Percentiles rank a stretch among this genome's conserved stretches.
Evolutionary conservation across 2,888 invertebrate genomes (phyloP).

Genomic region (Anarsia innoxiella): DNA sequence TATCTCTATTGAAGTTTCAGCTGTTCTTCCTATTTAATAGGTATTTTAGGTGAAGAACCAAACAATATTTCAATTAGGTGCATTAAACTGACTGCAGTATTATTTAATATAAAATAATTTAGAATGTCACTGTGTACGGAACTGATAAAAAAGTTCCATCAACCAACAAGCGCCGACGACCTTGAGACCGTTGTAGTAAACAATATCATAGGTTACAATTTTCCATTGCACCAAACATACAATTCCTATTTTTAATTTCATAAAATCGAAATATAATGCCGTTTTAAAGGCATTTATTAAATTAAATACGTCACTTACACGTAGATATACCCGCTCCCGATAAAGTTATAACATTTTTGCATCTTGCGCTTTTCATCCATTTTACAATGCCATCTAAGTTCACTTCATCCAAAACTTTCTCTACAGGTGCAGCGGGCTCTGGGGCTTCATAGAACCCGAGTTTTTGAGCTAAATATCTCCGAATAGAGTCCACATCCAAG

Average conservation of each 20-base stretch:
- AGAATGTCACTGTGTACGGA: too few species aligned
- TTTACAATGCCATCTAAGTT: slow-evolving; percentile 85
- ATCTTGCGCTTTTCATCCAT: slow-evolving; percentile 84
- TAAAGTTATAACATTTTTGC: slow-evolving; percentile 92
- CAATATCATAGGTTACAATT: slow-evolving; percentile 13
- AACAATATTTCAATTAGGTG: too few species aligned
- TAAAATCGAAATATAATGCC: too few species aligned
- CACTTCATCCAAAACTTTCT: slow-evolving; percentile 79
- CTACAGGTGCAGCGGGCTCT: slow-evolving; percentile 40
- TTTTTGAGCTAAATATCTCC: slow-evolving; percentile 79
- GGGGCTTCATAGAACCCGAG: slow-evolving; percentile 73
- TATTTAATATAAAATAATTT: too few species aligned
- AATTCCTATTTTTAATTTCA: too few species aligned
- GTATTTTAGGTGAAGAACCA: too few species aligned
- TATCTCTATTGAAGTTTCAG: too few species aligned
- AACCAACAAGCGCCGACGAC: slow-evolving; percentile 7
- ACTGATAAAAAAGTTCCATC: slow-evolving; percentile 10
- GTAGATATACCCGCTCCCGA: slow-evolving; percentile 98
- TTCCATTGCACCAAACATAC: slow-evolving; percentile 1
- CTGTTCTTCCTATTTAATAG: too few species aligned
- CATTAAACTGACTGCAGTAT: too few species aligned
- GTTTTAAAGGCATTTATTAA: too few species aligned
- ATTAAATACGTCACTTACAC: slow-evolving; percentile 75
- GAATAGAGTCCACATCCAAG: slow-evolving; percentile 77
- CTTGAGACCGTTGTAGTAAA: slow-evolving; percentile 26